Evolutionary conservation across 2,113 vertebrate genomes (phyloP).

Genomic region (Aldabrachelys gigantea): DNA sequence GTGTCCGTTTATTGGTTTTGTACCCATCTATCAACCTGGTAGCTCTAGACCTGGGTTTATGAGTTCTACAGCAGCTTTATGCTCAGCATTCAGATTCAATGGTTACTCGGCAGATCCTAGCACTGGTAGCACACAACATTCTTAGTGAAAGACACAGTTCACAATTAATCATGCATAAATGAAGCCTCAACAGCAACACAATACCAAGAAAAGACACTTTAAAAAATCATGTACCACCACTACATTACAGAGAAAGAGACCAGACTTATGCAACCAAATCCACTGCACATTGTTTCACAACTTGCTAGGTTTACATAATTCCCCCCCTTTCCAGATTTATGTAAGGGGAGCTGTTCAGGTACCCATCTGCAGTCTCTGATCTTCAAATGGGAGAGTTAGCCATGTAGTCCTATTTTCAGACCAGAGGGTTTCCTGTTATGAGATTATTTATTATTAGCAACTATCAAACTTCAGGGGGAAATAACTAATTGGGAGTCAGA

Average conservation of each 20-base stretch:
- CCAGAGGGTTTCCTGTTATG: background rate
- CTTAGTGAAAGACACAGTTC: background rate
- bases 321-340: constrained; percentile 32
- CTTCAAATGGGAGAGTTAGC: background rate
- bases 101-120: background rate
- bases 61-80: background rate
- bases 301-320: background rate
- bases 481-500: background rate
- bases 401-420: background rate
- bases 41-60: background rate
- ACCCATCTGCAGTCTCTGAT: background rate
- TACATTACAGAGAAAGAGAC: background rate
- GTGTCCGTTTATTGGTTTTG: constrained; percentile 26
- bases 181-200: background rate
- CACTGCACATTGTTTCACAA: background rate
- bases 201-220: background rate
- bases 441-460: background rate
- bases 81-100: background rate
- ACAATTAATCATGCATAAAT: background rate
- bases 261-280: background rate
- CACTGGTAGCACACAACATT: constrained; percentile 7
- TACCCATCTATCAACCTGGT: background rate
- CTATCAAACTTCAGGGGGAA: background rate
- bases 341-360: constrained; percentile 18
- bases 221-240: background rate